Base-by-base conservation (phyloP, 2,797 vertebrate genomes). In the Neostethus bicornis region DNA sequence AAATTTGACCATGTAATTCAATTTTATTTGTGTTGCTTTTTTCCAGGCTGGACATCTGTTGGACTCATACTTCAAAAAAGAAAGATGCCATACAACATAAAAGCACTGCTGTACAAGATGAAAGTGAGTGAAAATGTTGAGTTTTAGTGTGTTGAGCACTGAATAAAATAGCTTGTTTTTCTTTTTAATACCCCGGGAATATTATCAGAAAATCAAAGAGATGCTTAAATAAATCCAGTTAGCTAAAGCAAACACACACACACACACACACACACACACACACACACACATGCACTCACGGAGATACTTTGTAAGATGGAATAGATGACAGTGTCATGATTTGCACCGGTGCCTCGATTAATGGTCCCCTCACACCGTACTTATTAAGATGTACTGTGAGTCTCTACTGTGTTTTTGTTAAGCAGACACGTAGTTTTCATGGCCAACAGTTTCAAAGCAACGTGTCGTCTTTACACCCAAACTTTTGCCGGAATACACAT, bases 401-500 rank as follows among this genome's bases (percentile, higher is more conserved):
- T 61, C 59, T 63, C 70, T 12, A 19, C 75, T 60, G 56, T 60
- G 61, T 64, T 52, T 35, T 58, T 66, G 66, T 69, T 60, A 51
- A 68, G 77, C 76, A 80, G 79, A 85, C 70, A 72, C 69, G 20
- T 64, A 67, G 59, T 32, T 48, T 63, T 21, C 3, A 51, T 68
- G 58, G 75, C 73, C 78, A 68, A 73, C 52, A 11, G 41, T 75
- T 57, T 61, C 47, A 29, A 55, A 20, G 32, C 43, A 58, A 44
- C 28, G 37, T 72, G 56, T 61, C 26, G 60, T 70, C 66, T 72
- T 77, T 61, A 57, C 78, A 77, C 71, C 66, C 46, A 1, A 78
- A 78, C 73, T 75, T 82, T 66, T 75, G 73, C 76, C 64, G 66
- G 67, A 59, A 73, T 54, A 49, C 73, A 75, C 73, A 68, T 67